Evolutionary conservation across 2,888 invertebrate species (phyloP), one percentile per base, ranked within the genome.

Genomic region (Drosophila anceps): DNA sequence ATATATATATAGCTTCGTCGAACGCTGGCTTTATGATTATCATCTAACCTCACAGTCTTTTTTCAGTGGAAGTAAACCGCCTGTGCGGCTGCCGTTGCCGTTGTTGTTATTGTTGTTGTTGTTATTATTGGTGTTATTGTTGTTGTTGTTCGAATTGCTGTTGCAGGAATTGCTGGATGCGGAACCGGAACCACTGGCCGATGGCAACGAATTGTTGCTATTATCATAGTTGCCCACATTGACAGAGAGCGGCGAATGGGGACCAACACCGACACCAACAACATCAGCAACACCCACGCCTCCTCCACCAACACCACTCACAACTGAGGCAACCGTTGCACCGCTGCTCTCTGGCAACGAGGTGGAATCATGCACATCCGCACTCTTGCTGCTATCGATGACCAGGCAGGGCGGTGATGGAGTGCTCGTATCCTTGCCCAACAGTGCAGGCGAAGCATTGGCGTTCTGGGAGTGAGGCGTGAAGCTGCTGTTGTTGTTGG

Each of bases 21-120:
- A 69, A 62, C 73, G 65, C 58, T 73, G 66, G 60, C 73, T 63
- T 69, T 75, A 81, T 84, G 83, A 92, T 93, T 96, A 96, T 97
- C 96, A 97, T 95, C 97, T 97, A 95, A 96, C 96, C 95, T 96
- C 96, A 94, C 96, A 96, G 94, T 96, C 96, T 94, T 96, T 96
- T 93, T 95, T 96, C 90, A 95, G 94, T 91, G 95, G 94, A 92
- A 95, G 94, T 90, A 93, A 89, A 77, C 88, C 84, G 81, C 91
- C 84, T 73, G 82, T 76, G 61, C 83, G 79, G 68, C 75, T 69
- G 73, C 76, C 66, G 65, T 69, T 78, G 70, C 73, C 80, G 55
- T 70, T 78, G 62, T 68, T 83, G 35, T 76, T 86, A 31, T 72
- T 84, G 48, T 70, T 84, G 59, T 62, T 81, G 54, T 73, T 83